Base-by-base conservation (phyloP, 2,888 invertebrate genomes). In the Cynaeus angustus region DNA sequence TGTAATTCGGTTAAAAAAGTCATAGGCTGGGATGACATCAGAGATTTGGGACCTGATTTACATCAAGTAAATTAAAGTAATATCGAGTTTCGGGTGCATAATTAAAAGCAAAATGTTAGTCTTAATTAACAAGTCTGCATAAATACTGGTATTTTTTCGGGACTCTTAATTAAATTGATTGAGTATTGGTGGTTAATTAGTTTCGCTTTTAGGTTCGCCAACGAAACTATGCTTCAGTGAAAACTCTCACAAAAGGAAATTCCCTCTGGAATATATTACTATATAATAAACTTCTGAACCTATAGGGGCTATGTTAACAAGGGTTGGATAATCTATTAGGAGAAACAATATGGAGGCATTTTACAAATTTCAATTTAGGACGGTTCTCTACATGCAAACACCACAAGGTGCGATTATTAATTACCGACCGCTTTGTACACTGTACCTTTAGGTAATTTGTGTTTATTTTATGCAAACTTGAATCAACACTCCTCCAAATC, bases 31-130 rank as follows among this genome's bases (percentile, higher is more conserved):
- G 53, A 65, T 68, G 74, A 72, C 74, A 70, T 71, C 59, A 58
- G 74, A 71, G 71, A 72, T 64, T 74, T 74, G 53, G 68, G 71
- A 65, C 71, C 68, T 76, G 72, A 77, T 77, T 77, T 77, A 71
- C 77, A 77, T 77, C 66, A 74, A 74, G 72, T 75, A 77, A 77
- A 76, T 77, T 76, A 76, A 75, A 77, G 77, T 75, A 71, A 73
- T 70, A 71, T 68, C 69, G 73, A 38, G 58, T 53, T 67, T n/a
- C 38, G 66, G 66, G 66, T 67, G 66, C 48, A 67, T 67, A 67
- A 67, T 67, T 67, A 59, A 67, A 41, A 38, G 50, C 50, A 59
- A 50, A 59, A 59, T 37, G 52, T 30, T 30, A n/a, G 14, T 46
- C 52, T 67, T 67, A 67, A 67, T 67, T 66, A 66, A 66, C 45